Evolutionary conservation across 2,113 vertebrate species (phyloP), one percentile per base, ranked within the genome.

Genomic region (Gasterosteus nipponicus): DNA sequence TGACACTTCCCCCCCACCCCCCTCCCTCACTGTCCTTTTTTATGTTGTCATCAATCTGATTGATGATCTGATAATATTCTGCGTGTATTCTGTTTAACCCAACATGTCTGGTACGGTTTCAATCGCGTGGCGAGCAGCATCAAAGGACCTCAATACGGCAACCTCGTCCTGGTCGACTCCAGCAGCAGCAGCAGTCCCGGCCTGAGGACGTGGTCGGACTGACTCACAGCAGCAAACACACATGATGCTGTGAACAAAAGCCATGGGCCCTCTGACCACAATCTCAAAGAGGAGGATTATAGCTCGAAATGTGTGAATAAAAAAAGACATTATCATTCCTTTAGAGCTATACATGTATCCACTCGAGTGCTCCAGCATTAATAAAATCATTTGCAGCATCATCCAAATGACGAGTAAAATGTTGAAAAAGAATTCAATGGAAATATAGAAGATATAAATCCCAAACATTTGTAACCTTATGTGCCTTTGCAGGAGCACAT

Each of bases 41-140:
- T 33, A 15, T 19, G 2, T 66, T 54, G 19, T 63, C 44, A 14
- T 51, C 33, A n/a, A 9, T 33, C 19, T 41, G 29, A 63, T 51
- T 38, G 1, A n/a, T n/a, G n/a, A n/a, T n/a, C n/a, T n/a, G n/a
- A n/a, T n/a, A n/a, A 63, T n/a, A 38, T 72, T 46, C 33, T 73
- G 56, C 16, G 0, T 4, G 14, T 26, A 29, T 53, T 64, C 35
- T 56, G 18, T 75, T 63, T 46, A 41, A 26, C 47, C 31, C 7
- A 5, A 29, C 58, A 26, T 77, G 60, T 73, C 70, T 61, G 49
- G 14, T 73, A 19, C 54, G 15, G 14, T 72, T 59, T 66, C 57
- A 75, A 38, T 84, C 67, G 82, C 6, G 7, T 39, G 68, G 57
- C 44, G 54, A 78, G 64, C 39, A 18, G 67, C 76, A 70, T 83